phyloP scores from a whole-genome alignment of 2,113 vertebrate genomes.

The Xyliphius kryptos region DNA sequence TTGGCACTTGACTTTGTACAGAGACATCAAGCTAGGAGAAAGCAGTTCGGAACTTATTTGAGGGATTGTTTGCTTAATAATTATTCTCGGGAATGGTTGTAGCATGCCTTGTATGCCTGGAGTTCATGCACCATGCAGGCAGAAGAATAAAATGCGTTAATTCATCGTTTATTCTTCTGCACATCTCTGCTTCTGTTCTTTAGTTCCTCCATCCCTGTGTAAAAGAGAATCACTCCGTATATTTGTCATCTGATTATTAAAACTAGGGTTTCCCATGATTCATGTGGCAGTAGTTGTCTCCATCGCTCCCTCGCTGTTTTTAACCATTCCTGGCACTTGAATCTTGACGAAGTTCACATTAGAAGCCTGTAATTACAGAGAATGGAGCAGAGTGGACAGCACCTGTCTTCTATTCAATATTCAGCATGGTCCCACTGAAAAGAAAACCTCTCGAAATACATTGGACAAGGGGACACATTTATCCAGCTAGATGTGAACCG shows the following conservation, averaged over 20 bases:
- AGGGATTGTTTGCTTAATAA: neutral
- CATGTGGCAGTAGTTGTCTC: constrained; percentile 4
- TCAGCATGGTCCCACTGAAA: neutral
- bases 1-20: too few species aligned
- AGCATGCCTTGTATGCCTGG: neutral
- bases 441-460: constrained; percentile 1
- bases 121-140: neutral
- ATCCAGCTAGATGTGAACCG: neutral
- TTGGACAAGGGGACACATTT: constrained; percentile 1
- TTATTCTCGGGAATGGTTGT: neutral
- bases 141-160: constrained; percentile 1
- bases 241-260: neutral
- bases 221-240: neutral
- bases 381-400: constrained; percentile 18
- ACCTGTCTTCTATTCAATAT: neutral
- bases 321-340: constrained; percentile 15
- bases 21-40: too few species aligned
- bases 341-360: constrained; percentile 24
- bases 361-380: constrained; percentile 30
- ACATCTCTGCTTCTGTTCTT: neutral
- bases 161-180: neutral
- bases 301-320: neutral
- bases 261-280: neutral
- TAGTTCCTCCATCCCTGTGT: neutral
- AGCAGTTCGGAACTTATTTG: too few species aligned